phyloP scores from a whole-genome alignment of 2,113 vertebrate genomes.

The Apteryx mantelli region DNA sequence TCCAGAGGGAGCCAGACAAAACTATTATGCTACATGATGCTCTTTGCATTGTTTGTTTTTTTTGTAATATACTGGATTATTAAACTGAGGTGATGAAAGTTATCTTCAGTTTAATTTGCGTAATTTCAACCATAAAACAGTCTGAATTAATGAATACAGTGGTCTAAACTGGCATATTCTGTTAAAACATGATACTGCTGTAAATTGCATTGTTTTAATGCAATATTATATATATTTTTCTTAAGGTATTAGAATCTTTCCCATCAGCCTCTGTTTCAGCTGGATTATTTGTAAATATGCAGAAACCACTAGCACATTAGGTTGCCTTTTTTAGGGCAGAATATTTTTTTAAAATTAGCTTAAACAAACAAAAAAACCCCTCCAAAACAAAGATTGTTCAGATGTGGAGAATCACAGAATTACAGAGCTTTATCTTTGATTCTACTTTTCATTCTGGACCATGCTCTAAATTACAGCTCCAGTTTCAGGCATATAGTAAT shows the following conservation, averaged over 20 bases:
- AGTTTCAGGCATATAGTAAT: not conserved
- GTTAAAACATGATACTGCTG: constrained; percentile 26
- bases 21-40: constrained; percentile 93
- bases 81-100: constrained; percentile 82
- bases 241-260: not conserved
- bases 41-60: constrained; percentile 94
- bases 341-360: not conserved
- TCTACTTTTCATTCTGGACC: not conserved
- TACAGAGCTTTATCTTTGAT: not conserved
- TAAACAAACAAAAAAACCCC: not conserved
- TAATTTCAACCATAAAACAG: constrained; percentile 10
- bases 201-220: constrained; percentile 61
- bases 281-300: constrained; percentile 9
- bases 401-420: not conserved
- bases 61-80: constrained; percentile 97
- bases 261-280: constrained; percentile 35
- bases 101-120: constrained; percentile 28
- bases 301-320: not conserved
- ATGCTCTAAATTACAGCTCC: constrained; percentile 66
- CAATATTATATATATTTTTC: not conserved
- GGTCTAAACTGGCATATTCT: not conserved
- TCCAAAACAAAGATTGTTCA: not conserved
- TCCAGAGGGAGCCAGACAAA: constrained; percentile 95
- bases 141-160: constrained; percentile 19
- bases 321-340: not conserved